These are phyloP conservation scores for Dimorphilus gyrociliatus DNA, from an alignment of 2,888 invertebrate species.

Conservation along the genomic window DNA sequence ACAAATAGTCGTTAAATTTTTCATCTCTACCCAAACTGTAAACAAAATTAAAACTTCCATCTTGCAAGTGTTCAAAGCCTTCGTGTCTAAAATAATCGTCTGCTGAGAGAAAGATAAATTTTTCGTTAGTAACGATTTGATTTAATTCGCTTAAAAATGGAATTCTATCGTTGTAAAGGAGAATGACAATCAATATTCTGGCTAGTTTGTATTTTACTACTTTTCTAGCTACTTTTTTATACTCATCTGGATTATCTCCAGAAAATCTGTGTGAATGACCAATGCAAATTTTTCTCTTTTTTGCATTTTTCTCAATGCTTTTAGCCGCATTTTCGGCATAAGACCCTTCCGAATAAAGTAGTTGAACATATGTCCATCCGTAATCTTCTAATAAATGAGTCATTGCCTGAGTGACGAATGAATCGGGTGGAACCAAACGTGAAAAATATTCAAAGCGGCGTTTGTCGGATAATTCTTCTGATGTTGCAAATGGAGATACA, in stretches of 20 bases:
- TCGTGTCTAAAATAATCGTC: too few species aligned
- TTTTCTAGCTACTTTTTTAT: background rate
- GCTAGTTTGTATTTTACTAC: slow-evolving; percentile 2
- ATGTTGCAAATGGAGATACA: slow-evolving; percentile 22
- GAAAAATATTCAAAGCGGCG: slow-evolving; percentile 17
- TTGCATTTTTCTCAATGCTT: slow-evolving; percentile 4
- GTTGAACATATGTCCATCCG: slow-evolving; percentile 60
- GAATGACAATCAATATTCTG: slow-evolving; percentile 4
- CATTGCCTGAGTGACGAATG: slow-evolving; percentile 16
- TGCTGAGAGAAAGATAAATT: too few species aligned
- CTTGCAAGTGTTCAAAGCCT: too few species aligned
- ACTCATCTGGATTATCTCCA: slow-evolving; percentile 1
- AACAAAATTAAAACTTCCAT: too few species aligned
- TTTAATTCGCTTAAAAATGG: slow-evolving; percentile 1
- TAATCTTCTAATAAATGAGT: slow-evolving; percentile 14
- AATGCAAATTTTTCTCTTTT: slow-evolving; percentile 5
- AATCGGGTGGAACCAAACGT: slow-evolving; percentile 20
- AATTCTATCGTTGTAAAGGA: background rate
- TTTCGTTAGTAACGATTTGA: background rate
- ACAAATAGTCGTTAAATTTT: too few species aligned
- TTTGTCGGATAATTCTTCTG: slow-evolving; percentile 20
- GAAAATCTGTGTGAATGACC: slow-evolving; percentile 1
- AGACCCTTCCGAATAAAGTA: slow-evolving; percentile 51
- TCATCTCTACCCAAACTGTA: too few species aligned
- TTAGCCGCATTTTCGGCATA: slow-evolving; percentile 18